A percentile compares a stretch with the other conserved stretches of the same genome.
Evolutionary conservation across 1,140 invertebrate species (phyloP).

Genomic region (Zaprionus davidi): DNA sequence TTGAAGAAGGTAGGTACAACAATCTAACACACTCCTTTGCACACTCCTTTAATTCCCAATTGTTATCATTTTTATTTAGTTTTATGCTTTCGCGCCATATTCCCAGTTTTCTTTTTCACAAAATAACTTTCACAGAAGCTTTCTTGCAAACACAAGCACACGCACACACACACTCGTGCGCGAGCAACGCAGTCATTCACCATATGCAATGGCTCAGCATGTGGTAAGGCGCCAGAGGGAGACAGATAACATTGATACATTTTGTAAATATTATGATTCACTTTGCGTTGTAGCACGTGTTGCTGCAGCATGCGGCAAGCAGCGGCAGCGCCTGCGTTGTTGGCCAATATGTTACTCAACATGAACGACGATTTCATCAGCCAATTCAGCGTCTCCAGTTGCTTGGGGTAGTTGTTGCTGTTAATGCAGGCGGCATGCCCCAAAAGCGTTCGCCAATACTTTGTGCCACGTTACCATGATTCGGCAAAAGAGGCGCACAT

Average conservation of each 20-base stretch:
- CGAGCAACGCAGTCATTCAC: not conserved
- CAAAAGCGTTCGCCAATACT: slow-evolving; percentile 22
- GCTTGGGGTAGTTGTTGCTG: slow-evolving; percentile 9
- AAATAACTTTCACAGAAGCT: not conserved
- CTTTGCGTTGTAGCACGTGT: slow-evolving; percentile 18
- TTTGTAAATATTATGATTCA: slow-evolving; percentile 29
- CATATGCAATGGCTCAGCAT: slow-evolving; percentile 5
- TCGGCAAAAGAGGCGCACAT: slow-evolving; percentile 20
- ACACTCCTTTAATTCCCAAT: not conserved
- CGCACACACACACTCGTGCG: not conserved
- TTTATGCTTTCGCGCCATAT: not conserved
- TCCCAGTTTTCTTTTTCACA: not conserved
- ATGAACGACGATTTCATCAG: slow-evolving; percentile 63
- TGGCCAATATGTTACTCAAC: slow-evolving; percentile 38
- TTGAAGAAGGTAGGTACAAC: not conserved
- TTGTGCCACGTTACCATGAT: slow-evolving; percentile 65
- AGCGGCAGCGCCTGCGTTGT: not conserved
- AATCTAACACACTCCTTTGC: no score
- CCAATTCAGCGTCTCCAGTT: slow-evolving; percentile 50
- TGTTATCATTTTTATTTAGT: not conserved
- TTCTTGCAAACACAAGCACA: not conserved
- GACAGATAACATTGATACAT: not conserved
- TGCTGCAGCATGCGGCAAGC: slow-evolving; percentile 23
- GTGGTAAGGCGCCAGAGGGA: slow-evolving; percentile 13
- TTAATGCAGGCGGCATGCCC: slow-evolving; percentile 55